Evolutionary conservation across 2,113 vertebrate species (phyloP), one percentile per base, ranked within the genome.

Genomic region (Picathartes gymnocephalus): DNA sequence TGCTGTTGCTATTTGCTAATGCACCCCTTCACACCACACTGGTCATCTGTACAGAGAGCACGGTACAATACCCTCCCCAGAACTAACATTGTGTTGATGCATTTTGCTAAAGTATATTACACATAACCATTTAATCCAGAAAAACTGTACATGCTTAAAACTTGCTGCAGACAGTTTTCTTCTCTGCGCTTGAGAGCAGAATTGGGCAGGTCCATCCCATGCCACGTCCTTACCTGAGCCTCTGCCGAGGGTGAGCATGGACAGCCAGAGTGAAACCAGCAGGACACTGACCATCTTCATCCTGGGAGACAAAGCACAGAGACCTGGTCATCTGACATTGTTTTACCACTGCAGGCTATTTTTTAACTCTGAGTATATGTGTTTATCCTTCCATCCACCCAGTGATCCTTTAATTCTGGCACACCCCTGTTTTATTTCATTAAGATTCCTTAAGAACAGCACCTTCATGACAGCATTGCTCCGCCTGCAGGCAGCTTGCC

Each of bases 211-310:
- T 35, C 21, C 35, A 25, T 6, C 1, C 0, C 7, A 1, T 4
- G 31, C 13, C 40, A 37, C 1, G 3, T 80, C 86, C 98, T 98
- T 96, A 98, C 98, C 98, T 0, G 98, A 98, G 66, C 96, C 9
- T 8, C 93, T 88, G 81, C 86, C 7, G 0, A 95, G 81, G 33
- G 94, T 69, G 51, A 97, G 64, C 64, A 89, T 61, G 73, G 86
- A 95, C 78, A 98, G 94, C 91, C 70, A 97, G 20, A 98, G 56
- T 7, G 30, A 85, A 76, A 96, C 22, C 70, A 95, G 72, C 37
- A 97, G n/a, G 35, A 68, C 94, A 78, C 94, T 81, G 8, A 93
- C 61, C 88, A 97, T 87, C 94, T 96, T 94, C 98, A 98, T 97
- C 97, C 98, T 98, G 95, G 11, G 48, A 95, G n/a, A 96, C 20